These are phyloP conservation scores for Lucifuga dentata DNA, from an alignment of 2,113 vertebrate species.

Conservation along the genomic window DNA sequence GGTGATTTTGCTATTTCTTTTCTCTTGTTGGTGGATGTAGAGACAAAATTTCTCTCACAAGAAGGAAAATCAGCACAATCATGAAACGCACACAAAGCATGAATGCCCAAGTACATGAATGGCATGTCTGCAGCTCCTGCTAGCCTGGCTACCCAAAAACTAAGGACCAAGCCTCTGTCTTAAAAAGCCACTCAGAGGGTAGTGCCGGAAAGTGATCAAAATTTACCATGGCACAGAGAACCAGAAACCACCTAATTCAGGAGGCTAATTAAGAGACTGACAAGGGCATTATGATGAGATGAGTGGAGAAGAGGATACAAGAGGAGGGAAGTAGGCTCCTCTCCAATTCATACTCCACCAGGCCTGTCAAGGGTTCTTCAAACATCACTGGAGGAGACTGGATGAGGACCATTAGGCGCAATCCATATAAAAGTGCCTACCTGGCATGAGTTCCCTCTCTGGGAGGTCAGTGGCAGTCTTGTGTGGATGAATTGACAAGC, in stretches of 20 bases:
- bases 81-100: not conserved
- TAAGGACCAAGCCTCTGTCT: not conserved
- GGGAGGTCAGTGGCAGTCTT: constrained; percentile 42
- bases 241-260: constrained; percentile 69
- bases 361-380: constrained; percentile 73
- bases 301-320: constrained; percentile 53
- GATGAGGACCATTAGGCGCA: constrained; percentile 65
- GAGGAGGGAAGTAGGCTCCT: constrained; percentile 55
- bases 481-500: constrained; percentile 54
- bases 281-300: constrained; percentile 54
- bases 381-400: constrained; percentile 43
- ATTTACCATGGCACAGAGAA: constrained; percentile 55
- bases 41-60: no score
- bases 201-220: constrained; percentile 60
- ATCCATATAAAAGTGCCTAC: constrained; percentile 55
- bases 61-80: no score
- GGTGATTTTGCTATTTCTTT: not conserved
- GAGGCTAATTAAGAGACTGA: constrained; percentile 72
- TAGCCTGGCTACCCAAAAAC: not conserved
- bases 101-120: not conserved
- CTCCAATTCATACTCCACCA: constrained; percentile 35
- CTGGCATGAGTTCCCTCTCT: constrained; percentile 46
- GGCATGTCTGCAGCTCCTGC: not conserved
- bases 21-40: not conserved
- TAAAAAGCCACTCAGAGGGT: constrained; percentile 24